Evolutionary conservation across 2,797 vertebrate genomes (phyloP).

Genomic region (Dermochelys coriacea): DNA sequence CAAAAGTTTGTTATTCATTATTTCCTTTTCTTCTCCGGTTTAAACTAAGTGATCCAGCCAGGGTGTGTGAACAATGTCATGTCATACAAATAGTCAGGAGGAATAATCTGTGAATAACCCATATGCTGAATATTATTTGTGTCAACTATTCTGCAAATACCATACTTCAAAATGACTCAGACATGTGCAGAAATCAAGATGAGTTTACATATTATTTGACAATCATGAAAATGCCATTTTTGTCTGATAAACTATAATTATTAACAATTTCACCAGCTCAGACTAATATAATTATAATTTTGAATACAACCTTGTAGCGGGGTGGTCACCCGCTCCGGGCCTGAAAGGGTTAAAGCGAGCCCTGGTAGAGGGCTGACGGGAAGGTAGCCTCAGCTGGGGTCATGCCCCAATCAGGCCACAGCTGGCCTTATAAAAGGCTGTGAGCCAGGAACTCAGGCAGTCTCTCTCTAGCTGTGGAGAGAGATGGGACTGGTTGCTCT

Average conservation of each 20-base stretch:
- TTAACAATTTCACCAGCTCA: not conserved
- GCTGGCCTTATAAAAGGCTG: no score
- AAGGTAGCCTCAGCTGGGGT: no score
- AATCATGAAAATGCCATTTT: not conserved
- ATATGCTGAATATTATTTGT: not conserved
- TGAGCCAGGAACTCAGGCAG: no score
- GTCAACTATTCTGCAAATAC: not conserved
- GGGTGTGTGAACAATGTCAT: not conserved
- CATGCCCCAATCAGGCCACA: no score
- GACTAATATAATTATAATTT: not conserved
- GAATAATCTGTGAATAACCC: not conserved
- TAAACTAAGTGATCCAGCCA: not conserved
- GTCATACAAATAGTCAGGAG: not conserved
- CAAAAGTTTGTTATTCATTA: not conserved
- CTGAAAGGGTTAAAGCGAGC: no score
- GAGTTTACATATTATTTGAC: not conserved
- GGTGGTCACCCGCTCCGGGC: no score
- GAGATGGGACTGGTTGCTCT: no score
- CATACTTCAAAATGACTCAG: not conserved
- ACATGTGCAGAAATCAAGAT: not conserved
- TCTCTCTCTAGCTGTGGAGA: no score
- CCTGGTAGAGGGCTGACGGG: no score
- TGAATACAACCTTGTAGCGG: not conserved
- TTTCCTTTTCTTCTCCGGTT: not conserved
- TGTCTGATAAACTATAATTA: not conserved